Evolutionary conservation across 2,797 vertebrate species (phyloP).

Genomic region (Xenops minutus): DNA sequence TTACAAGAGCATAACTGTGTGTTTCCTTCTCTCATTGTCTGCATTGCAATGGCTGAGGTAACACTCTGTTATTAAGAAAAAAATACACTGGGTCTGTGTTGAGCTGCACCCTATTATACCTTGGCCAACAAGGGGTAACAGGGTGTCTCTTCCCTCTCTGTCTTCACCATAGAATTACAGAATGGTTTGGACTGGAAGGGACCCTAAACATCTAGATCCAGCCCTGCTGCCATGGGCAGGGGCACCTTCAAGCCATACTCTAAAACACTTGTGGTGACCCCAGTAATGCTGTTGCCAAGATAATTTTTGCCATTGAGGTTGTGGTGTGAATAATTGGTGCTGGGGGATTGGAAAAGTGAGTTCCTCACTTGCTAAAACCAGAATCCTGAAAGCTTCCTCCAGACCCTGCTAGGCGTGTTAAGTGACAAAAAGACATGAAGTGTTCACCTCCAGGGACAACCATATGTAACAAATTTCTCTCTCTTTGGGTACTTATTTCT

Average conservation of each 20-base stretch:
- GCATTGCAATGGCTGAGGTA: neutral
- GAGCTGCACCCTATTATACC: neutral
- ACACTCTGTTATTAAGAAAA: neutral
- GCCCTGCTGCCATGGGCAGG: neutral
- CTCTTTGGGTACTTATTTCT: neutral
- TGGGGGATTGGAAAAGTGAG: neutral
- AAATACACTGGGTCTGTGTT: neutral
- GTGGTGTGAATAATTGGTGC: neutral
- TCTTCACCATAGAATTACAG: neutral
- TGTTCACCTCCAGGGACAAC: neutral
- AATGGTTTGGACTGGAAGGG: neutral
- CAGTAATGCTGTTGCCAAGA: neutral
- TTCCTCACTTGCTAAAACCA: rapidly evolving
- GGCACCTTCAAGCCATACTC: neutral
- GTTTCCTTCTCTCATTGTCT: neutral
- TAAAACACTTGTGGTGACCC: neutral
- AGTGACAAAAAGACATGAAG: neutral
- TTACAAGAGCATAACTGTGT: neutral
- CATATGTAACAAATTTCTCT: neutral
- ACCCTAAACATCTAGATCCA: neutral
- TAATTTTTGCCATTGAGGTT: neutral
- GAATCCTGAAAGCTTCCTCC: neutral
- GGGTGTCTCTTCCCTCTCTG: neutral
- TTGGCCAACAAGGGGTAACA: neutral
- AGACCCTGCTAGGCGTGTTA: neutral